Percentiles rank a stretch among this genome's conserved stretches.
These are phyloP conservation scores for Suncus etruscus DNA, from an alignment of 2,113 vertebrate genomes.

Conservation along the genomic window DNA sequence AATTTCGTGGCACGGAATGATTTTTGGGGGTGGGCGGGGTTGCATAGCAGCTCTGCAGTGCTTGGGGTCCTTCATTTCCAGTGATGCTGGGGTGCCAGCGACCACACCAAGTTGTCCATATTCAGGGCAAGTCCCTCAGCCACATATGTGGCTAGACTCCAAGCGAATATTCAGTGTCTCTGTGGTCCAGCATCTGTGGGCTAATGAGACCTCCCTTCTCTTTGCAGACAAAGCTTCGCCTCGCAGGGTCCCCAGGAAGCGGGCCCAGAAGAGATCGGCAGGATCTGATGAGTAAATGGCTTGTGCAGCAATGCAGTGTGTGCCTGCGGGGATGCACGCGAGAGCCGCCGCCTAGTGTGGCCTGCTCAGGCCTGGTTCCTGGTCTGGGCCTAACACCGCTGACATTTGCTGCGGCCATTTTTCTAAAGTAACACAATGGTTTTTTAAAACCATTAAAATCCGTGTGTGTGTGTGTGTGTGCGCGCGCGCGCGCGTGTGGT, in stretches of 20 bases:
- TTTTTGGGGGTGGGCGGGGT: no score
- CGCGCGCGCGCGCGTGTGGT: slow-evolving; percentile 82
- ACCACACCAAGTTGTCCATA: no score
- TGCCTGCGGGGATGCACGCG: slow-evolving; percentile 87
- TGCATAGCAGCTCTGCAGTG: no score
- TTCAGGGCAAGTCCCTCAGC: no score
- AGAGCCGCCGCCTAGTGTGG: slow-evolving; percentile 85
- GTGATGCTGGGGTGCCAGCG: no score
- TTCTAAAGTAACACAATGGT: slow-evolving; percentile 82
- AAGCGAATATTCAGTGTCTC: no score
- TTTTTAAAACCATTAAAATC: slow-evolving; percentile 83
- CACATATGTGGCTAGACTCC: no score
- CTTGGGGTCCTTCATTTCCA: no score
- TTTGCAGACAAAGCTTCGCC: slow-evolving; percentile 97
- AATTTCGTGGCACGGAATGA: no score
- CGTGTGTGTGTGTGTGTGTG: slow-evolving; percentile 82
- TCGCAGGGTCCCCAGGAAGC: slow-evolving; percentile 94
- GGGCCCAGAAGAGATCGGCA: slow-evolving; percentile 96
- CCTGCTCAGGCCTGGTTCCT: slow-evolving; percentile 85
- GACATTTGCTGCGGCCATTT: slow-evolving; percentile 86
- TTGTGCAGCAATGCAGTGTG: slow-evolving; percentile 85
- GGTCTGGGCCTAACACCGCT: slow-evolving; percentile 84
- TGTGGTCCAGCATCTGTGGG: no score
- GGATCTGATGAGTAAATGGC: slow-evolving; percentile 97
- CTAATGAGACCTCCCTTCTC: slow-evolving; percentile 35